phyloP scores from a whole-genome alignment of 2,888 invertebrate species.

The Eurytoma californica region DNA sequence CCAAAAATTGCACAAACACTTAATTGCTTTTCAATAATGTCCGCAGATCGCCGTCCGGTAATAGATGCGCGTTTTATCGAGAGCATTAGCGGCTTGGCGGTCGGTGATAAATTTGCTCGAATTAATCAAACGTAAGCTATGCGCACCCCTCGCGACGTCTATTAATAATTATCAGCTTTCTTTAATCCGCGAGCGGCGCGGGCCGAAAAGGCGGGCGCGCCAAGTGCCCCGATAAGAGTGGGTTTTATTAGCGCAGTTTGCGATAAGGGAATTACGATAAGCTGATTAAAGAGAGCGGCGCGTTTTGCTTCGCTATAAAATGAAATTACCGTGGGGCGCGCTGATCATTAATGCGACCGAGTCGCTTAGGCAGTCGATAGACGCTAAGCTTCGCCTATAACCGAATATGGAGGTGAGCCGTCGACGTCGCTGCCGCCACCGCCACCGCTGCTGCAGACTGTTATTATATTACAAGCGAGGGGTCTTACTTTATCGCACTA shows the following conservation, averaged over 20 bases:
- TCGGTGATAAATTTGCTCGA: neutral
- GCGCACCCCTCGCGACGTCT: too few species aligned
- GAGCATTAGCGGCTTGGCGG: too few species aligned
- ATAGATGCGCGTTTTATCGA: too few species aligned
- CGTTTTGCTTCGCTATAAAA: conserved; percentile 42
- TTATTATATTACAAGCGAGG: too few species aligned
- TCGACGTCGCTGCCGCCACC: too few species aligned
- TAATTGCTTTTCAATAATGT: too few species aligned
- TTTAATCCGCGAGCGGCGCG: neutral
- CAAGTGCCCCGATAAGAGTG: conserved; percentile 10
- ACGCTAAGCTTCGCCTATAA: conserved; percentile 7
- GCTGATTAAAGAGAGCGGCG: conserved; percentile 37
- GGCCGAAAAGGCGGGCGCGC: neutral
- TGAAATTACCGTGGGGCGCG: conserved; percentile 30
- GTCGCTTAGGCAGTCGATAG: conserved; percentile 19
- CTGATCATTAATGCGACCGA: conserved; percentile 20
- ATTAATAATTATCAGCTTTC: too few species aligned
- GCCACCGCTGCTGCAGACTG: too few species aligned
- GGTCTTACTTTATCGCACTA: too few species aligned
- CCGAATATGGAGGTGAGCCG: neutral
- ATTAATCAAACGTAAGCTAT: neutral
- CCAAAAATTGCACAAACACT: too few species aligned
- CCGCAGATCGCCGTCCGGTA: too few species aligned
- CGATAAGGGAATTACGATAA: conserved; percentile 50
- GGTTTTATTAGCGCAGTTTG: conserved; percentile 42